Conservation (phyloP, 2,888 invertebrate species). For the Ceraclea dissimilis region DNA sequence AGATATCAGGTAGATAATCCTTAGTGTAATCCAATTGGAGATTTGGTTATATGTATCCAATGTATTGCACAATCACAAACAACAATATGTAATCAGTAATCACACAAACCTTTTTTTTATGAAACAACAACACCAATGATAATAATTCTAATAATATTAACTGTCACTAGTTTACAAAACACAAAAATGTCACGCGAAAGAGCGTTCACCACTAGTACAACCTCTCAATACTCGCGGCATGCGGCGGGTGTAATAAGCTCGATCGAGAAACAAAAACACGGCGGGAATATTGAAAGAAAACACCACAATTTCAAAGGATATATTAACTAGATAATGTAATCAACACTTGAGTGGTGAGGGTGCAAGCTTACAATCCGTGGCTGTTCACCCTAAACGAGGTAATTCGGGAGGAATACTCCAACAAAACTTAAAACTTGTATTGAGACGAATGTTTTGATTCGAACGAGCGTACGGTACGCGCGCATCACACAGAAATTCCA, state of each 20-base stretch:
- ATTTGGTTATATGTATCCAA: too few species aligned
- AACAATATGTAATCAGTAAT: not conserved
- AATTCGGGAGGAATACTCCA: too few species aligned
- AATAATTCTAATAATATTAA: conserved; percentile 12
- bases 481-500: conserved; percentile 22
- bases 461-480: conserved; percentile 15
- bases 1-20: too few species aligned
- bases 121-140: conserved; percentile 12
- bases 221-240: conserved; percentile 8
- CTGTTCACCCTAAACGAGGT: conserved; percentile 10
- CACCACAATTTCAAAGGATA: too few species aligned
- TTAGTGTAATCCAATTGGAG: too few species aligned
- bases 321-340: too few species aligned
- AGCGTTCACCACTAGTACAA: conserved; percentile 11
- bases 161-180: conserved; percentile 4
- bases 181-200: conserved; percentile 18
- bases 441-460: not conserved
- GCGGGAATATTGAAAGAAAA: not conserved
- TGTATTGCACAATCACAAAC: conserved; percentile 3
- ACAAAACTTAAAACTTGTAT: not conserved
- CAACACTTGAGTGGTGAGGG: not conserved
- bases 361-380: not conserved
- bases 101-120: conserved; percentile 16
- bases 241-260: conserved; percentile 14
- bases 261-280: not conserved